Base-by-base conservation (phyloP, 2,888 invertebrate species). In the Eupithecia dodoneata region DNA sequence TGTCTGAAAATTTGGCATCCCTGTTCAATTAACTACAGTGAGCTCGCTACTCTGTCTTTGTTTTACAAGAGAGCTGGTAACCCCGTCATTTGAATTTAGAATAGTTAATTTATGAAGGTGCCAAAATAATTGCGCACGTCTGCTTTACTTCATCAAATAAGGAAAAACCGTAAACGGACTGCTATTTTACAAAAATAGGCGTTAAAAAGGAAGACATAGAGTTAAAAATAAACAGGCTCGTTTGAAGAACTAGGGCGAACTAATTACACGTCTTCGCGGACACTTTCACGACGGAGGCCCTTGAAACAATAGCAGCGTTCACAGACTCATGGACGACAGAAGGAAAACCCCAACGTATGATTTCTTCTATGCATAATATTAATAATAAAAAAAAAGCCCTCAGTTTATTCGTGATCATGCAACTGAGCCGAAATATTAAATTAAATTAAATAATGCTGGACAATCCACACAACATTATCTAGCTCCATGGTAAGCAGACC, bases 241-340 rank as follows among this genome's bases (percentile, higher is more conserved):
- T 73, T 71, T 76, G 52, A 74, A 74, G 75, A 78, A 78, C 73
- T 75, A 66, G 75, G 77, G 59, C 77, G 77, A 67, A 78, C 77
- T 78, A 78, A 78, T 78, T 76, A 76, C 72, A 74, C 76, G 65
- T 74, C 74, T 74, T 74, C 47, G 69, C 74, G 49, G 76, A 79
- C 74, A 65, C 52, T 72, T 55, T 71, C 67, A 52, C 70, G 76
- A 76, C 76, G 71, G 71, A 42, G 73, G 65, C 78, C 78, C 78
- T 79, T 72, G 71, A 72, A 78, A 79, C 78, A 76, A 78, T 70
- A 52, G 70, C 30, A 66, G 30, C 18, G 15, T 18, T 0, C 30
- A 18, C 47, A 70, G 70, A 5, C 3, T 45, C 18, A 59, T 30
- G 10, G 7, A 10, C 3, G 12, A 63, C 63, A 63, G 63, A 63